phyloP scores from a whole-genome alignment of 2,797 vertebrate species.

The Bradypodion pumilum region DNA sequence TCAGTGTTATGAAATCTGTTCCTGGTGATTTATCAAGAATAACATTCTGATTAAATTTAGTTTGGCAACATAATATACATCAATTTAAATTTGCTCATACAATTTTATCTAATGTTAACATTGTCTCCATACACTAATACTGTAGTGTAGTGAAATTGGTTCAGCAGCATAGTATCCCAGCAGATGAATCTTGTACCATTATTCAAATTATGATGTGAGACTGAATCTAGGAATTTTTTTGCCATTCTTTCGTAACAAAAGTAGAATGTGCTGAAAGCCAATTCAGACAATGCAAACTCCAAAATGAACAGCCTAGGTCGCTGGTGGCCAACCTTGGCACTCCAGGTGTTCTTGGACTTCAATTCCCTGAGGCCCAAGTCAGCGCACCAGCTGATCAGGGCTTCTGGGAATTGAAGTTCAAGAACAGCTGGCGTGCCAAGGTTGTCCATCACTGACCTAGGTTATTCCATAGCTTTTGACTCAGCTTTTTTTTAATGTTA shows the following conservation, averaged over 20 bases:
- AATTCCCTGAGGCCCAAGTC: too few species aligned
- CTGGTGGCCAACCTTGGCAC: too few species aligned
- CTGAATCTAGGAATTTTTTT: background rate
- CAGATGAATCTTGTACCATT: background rate
- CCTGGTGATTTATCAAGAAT: background rate
- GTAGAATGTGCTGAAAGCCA: background rate
- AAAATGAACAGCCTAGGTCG: background rate
- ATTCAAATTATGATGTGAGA: background rate
- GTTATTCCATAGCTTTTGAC: background rate
- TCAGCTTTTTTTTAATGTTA: background rate
- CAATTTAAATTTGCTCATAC: background rate
- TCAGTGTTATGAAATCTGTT: background rate
- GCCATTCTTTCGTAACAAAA: too few species aligned
- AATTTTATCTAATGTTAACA: constrained; percentile 7
- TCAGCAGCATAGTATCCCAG: background rate
- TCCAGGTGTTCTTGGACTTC: too few species aligned
- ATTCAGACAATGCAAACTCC: background rate
- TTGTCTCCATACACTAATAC: background rate
- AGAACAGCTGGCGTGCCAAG: too few species aligned
- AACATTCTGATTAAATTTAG: constrained; percentile 1
- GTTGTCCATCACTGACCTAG: too few species aligned
- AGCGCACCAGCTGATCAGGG: too few species aligned
- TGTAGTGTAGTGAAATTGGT: background rate
- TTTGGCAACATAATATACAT: background rate
- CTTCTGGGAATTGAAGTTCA: too few species aligned